phyloP scores from a whole-genome alignment of 1,140 invertebrate species.

The Xylocopa sonorina region DNA sequence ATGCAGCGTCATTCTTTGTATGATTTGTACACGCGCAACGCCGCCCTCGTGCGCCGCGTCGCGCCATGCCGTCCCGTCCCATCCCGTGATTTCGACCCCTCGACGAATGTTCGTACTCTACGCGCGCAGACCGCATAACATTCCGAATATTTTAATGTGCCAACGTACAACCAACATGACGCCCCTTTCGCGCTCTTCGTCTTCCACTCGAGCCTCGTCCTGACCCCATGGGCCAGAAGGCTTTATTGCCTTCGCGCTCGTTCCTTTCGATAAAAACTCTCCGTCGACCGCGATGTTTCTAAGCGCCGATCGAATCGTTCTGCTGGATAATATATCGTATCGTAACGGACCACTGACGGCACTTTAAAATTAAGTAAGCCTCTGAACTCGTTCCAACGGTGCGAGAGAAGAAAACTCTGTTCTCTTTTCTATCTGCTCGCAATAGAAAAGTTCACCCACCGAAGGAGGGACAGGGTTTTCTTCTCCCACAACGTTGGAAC shows the following conservation, averaged over 20 bases:
- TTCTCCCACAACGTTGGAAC: too few relatives aligned
- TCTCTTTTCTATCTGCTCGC: too few relatives aligned
- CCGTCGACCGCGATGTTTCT: too few relatives aligned
- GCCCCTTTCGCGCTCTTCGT: slow-evolving; percentile 68
- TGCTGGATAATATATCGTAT: too few relatives aligned
- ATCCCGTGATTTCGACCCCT: not conserved
- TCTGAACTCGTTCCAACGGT: too few relatives aligned
- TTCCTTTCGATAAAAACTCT: not conserved
- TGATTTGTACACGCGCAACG: slow-evolving; percentile 79
- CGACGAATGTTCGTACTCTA: slow-evolving; percentile 48
- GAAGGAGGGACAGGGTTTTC: too few relatives aligned
- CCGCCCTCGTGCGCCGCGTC: slow-evolving; percentile 75
- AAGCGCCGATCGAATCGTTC: too few relatives aligned
- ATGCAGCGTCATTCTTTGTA: slow-evolving; percentile 77
- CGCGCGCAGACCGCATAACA: slow-evolving; percentile 54
- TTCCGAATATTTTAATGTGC: slow-evolving; percentile 76
- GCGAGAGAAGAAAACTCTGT: too few relatives aligned
- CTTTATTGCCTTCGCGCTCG: not conserved
- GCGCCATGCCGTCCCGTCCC: slow-evolving; percentile 25
- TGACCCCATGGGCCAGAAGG: not conserved
- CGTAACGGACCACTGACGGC: too few relatives aligned
- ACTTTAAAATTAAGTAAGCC: too few relatives aligned
- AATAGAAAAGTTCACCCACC: too few relatives aligned
- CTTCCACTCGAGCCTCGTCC: not conserved
- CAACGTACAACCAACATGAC: slow-evolving; percentile 63